Evolutionary conservation across 2,888 invertebrate species (phyloP), one percentile per base, ranked within the genome.

Genomic region (Drosophila paucipuncta): DNA sequence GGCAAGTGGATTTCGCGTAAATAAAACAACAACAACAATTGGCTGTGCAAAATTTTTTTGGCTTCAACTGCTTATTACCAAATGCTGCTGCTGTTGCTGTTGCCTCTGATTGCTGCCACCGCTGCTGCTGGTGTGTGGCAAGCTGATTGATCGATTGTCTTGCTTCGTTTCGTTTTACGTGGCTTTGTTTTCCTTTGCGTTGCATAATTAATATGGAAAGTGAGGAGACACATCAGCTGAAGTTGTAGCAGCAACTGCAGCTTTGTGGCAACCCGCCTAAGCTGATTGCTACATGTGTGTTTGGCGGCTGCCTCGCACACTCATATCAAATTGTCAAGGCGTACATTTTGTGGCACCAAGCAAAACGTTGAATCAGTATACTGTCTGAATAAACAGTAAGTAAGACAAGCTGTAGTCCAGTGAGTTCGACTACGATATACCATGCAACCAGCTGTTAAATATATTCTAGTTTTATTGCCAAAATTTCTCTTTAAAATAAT

Each of bases 181-280:
- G 49, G 37, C 59, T 57, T 70, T 55, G 71, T 60, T 66, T 65
- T 78, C 78, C 68, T 81, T 69, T 77, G 65, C 73, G 74, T 86
- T 86, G 91, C 85, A 86, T 86, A 91, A 86, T 86, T 91, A 91
- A 86, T 87, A 79, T 82, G 88, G 78, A 80, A 81, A 72, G 83
- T 67, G 74, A 78, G 57, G 68, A 73, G 82, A 64, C 63, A 55
- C 54, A 64, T 63, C 39, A 52, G 49, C 62, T 62, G 63, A 55
- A 77, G 58, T 68, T 49, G 52, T 55, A 59, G 53, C 54, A 50
- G 35, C 33, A 30, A n/a, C 31, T n/a, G 39, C 54, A 55, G 79
- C 68, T 66, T 33, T 33, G 54, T 28, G 59, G 59, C 52, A 61
- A 68, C 60, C 57, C 57, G 68, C 78, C 77, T 73, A 63, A 66